These are phyloP conservation scores for Hassar affinis DNA, from an alignment of 2,113 vertebrate species.

Conservation along the genomic window DNA sequence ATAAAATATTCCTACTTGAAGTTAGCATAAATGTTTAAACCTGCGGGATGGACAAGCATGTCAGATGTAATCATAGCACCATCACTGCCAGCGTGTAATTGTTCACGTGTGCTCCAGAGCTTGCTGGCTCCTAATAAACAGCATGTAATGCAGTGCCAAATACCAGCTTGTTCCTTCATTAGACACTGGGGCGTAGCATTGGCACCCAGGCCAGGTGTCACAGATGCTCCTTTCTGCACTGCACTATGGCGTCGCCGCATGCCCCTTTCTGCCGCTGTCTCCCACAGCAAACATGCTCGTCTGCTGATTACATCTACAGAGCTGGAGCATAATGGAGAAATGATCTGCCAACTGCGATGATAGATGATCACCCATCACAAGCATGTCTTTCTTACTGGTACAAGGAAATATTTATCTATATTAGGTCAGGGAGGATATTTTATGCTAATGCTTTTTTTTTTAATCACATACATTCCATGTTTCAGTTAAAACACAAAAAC, in stretches of 20 bases:
- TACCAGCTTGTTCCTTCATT: constrained; percentile 68
- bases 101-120: constrained; percentile 54
- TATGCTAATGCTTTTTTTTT: neutral
- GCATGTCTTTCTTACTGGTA: constrained; percentile 13
- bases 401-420: neutral
- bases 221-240: constrained; percentile 55
- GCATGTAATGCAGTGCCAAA: constrained; percentile 64
- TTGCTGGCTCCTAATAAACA: constrained; percentile 65
- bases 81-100: constrained; percentile 54
- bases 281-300: constrained; percentile 49
- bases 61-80: neutral
- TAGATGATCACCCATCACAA: constrained; percentile 27
- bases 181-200: constrained; percentile 59
- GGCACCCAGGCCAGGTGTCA: constrained; percentile 66
- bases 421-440: neutral
- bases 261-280: constrained; percentile 36
- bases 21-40: neutral
- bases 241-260: constrained; percentile 42
- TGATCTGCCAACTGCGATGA: constrained; percentile 16
- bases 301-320: constrained; percentile 52
- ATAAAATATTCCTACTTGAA: neutral
- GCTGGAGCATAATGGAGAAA: constrained; percentile 50
- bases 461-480: neutral
- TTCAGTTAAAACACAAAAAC: neutral
- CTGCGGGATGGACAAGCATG: neutral